A percentile compares a stretch with the other conserved stretches of the same genome.
These are phyloP conservation scores for Hypotaenidia okinawae DNA, from an alignment of 2,797 vertebrate genomes.

Conservation along the genomic window DNA sequence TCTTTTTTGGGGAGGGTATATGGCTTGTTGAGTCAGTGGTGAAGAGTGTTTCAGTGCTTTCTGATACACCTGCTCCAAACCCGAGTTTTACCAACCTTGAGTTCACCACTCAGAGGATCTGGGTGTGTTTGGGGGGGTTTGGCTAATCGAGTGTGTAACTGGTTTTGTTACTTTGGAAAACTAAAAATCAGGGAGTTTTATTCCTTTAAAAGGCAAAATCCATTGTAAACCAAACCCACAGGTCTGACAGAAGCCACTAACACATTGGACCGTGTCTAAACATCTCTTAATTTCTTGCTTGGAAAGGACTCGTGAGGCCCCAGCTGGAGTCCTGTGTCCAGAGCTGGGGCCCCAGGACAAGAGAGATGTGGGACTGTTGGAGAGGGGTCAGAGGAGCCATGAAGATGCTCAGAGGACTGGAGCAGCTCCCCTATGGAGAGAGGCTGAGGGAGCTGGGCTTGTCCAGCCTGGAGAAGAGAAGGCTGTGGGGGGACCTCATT, in stretches of 20 bases:
- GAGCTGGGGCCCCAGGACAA: no score
- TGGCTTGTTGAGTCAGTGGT: neutral
- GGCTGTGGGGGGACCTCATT: no score
- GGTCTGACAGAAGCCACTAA: constrained; percentile 9
- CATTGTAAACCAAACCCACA: neutral
- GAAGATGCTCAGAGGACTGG: no score
- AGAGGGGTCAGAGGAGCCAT: no score
- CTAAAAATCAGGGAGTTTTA: neutral
- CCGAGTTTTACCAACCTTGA: neutral
- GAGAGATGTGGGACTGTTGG: no score
- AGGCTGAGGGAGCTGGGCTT: no score
- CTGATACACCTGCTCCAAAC: neutral
- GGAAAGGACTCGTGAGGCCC: neutral
- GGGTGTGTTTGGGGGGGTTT: neutral
- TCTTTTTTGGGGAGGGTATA: fast-evolving
- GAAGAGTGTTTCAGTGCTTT: neutral
- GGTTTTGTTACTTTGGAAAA: neutral
- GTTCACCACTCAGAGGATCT: neutral
- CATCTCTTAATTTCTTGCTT: neutral
- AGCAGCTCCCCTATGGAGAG: no score
- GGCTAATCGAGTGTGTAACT: neutral
- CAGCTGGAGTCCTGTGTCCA: no score
- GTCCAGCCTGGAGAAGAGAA: no score
- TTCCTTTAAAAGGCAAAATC: neutral
- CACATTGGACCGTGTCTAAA: neutral